Conservation (phyloP, 2,113 vertebrate genomes). For the Patagioenas fasciata region DNA sequence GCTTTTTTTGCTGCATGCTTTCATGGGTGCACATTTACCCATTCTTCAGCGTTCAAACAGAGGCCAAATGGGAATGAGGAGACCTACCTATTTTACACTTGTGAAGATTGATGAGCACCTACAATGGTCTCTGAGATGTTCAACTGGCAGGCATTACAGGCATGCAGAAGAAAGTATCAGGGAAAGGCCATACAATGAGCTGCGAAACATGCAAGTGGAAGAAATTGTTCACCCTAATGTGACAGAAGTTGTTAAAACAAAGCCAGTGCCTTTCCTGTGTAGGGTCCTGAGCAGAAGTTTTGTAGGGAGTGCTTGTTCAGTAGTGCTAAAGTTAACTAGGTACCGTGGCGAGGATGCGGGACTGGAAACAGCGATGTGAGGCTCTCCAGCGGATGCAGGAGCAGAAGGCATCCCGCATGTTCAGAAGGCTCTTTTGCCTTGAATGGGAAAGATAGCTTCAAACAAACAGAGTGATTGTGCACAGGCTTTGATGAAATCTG, state of each 20-base stretch:
- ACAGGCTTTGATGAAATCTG: slow-evolving; percentile 40
- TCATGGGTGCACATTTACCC: not conserved
- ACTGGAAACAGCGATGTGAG: not conserved
- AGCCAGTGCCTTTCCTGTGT: not conserved
- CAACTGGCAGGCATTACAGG: not conserved
- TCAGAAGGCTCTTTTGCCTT: slow-evolving; percentile 34
- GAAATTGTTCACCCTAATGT: accelerated
- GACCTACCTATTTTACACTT: not conserved
- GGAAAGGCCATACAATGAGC: not conserved
- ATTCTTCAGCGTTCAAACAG: not conserved
- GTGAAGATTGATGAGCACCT: not conserved
- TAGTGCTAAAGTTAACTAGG: not conserved
- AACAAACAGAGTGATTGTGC: slow-evolving; percentile 46
- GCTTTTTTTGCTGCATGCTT: not conserved
- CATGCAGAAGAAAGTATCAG: not conserved
- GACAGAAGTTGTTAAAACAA: not conserved
- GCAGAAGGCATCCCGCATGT: not conserved
- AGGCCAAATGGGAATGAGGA: not conserved
- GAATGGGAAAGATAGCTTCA: slow-evolving; percentile 42
- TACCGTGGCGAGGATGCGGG: not conserved
- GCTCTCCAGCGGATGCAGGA: not conserved
- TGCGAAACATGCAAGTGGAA: not conserved
- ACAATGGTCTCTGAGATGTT: not conserved
- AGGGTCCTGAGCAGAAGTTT: not conserved
- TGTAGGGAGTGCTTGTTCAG: not conserved